Percentiles rank a stretch among this genome's conserved stretches.
Conservation (phyloP, 1,140 invertebrate genomes). For the Papilio helenus region DNA sequence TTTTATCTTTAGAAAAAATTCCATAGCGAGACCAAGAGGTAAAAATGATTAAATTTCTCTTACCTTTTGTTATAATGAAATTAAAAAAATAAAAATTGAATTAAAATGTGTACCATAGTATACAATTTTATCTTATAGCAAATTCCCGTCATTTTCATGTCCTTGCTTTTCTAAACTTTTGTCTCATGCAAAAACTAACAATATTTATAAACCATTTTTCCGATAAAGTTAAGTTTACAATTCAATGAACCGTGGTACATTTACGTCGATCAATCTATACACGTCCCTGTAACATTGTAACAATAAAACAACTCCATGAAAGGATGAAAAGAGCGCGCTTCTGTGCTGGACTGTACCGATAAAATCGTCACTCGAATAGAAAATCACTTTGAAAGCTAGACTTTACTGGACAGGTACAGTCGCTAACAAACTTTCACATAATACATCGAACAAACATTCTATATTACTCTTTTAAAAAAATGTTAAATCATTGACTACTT, state of each 20-base stretch:
- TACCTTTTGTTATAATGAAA: too few relatives aligned
- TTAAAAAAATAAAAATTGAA: too few relatives aligned
- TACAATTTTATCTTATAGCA: too few relatives aligned
- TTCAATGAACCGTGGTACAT: constrained; percentile 2
- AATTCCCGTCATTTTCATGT: too few relatives aligned
- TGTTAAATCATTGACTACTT: too few relatives aligned
- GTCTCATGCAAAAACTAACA: neutral
- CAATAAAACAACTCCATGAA: constrained; percentile 20
- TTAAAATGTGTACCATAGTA: too few relatives aligned
- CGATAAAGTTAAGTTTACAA: neutral
- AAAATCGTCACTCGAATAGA: constrained; percentile 31
- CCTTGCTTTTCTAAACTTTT: too few relatives aligned
- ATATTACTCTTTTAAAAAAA: too few relatives aligned
- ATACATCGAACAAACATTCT: too few relatives aligned
- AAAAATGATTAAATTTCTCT: neutral
- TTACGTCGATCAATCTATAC: neutral
- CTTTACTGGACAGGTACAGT: constrained; percentile 35
- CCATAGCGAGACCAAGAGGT: neutral
- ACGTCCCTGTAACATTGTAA: neutral
- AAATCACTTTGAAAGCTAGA: constrained; percentile 38
- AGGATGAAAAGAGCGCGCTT: constrained; percentile 26
- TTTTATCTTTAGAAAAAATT: neutral
- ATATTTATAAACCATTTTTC: neutral
- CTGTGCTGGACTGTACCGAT: constrained; percentile 11
- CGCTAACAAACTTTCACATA: neutral